Evolutionary conservation across 2,797 vertebrate species (phyloP).

Genomic region (Xiphorhynchus erythropygius): DNA sequence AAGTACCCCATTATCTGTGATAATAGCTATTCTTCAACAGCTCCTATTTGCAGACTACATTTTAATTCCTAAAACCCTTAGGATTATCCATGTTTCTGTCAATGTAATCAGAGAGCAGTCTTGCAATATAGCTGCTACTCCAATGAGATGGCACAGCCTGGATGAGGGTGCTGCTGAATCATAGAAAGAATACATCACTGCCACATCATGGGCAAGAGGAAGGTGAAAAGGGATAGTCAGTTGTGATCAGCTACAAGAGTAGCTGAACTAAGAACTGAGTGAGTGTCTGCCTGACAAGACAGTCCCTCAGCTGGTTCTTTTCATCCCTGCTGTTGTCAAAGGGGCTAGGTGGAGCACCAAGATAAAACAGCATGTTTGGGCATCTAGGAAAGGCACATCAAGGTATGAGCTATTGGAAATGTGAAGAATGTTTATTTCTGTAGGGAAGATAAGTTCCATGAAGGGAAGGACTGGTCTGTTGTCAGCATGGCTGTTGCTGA

Average conservation of each 20-base stretch:
- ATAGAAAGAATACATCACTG: background rate
- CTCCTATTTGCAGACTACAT: background rate
- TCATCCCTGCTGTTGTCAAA: background rate
- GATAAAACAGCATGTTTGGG: background rate
- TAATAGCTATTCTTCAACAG: slow-evolving; percentile 18
- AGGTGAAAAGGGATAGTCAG: background rate
- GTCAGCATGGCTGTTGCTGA: background rate
- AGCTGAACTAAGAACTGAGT: background rate
- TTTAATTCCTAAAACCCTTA: background rate
- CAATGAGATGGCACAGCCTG: background rate
- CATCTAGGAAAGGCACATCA: background rate
- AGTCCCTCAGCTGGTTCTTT: background rate
- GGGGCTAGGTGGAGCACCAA: background rate
- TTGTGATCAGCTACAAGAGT: accelerated
- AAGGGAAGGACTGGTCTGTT: background rate
- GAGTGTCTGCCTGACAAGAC: background rate
- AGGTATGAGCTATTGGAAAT: background rate
- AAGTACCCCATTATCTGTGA: slow-evolving; percentile 13
- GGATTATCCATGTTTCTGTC: background rate
- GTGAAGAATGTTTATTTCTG: background rate
- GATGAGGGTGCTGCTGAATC: background rate
- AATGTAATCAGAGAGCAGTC: background rate
- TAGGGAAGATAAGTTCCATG: background rate
- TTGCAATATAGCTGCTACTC: background rate
- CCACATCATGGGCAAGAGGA: background rate